Conservation (phyloP, 2,113 vertebrate species). For the Theristicus caerulescens region DNA sequence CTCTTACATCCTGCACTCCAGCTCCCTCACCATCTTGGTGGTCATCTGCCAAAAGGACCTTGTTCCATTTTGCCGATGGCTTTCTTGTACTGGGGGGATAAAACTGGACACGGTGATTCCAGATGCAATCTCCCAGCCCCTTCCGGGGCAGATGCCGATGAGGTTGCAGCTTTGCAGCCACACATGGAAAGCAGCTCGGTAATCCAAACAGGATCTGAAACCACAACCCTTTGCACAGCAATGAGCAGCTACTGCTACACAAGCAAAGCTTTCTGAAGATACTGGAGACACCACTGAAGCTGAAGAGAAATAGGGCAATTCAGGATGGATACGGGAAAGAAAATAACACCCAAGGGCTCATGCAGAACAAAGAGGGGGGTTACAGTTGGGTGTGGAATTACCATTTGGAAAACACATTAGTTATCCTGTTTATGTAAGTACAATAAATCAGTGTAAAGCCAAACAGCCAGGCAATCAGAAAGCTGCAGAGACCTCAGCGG, state of each 20-base stretch:
- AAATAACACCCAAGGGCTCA: neutral
- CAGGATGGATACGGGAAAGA: neutral
- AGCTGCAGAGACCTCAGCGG: neutral
- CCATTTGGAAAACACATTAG: neutral
- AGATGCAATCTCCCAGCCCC: neutral
- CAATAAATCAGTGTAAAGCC: constrained; percentile 1
- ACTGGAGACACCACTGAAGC: neutral
- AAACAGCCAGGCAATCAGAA: constrained; percentile 7
- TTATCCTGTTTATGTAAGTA: neutral
- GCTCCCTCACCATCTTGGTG: neutral
- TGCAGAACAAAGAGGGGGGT: neutral
- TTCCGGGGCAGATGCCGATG: neutral
- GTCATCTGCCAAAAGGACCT: neutral
- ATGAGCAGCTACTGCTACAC: neutral
- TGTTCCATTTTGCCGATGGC: neutral
- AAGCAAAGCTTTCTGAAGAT: neutral
- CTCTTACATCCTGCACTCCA: neutral
- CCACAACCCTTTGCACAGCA: neutral
- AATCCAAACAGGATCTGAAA: neutral
- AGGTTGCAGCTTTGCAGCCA: neutral
- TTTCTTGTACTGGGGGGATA: neutral
- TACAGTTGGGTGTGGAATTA: neutral
- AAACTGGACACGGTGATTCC: neutral
- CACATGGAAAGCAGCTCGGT: neutral
- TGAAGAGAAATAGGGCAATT: neutral